A percentile compares a stretch with the other conserved stretches of the same genome.
Evolutionary conservation across 2,113 vertebrate genomes (phyloP).

Genomic region (Pelvicachromis taeniatus): DNA sequence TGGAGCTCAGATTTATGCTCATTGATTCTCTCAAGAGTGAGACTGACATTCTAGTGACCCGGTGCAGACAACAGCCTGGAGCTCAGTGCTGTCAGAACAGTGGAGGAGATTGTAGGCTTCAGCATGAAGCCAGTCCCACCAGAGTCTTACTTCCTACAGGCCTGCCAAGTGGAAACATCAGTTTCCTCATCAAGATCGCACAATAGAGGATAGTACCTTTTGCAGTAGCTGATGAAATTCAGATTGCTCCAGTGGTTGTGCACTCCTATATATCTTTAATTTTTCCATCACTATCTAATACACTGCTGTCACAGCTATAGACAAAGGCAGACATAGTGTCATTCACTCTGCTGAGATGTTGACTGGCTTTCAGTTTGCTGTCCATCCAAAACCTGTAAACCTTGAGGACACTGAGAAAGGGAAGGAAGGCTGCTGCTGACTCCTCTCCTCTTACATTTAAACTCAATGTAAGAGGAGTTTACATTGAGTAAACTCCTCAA

Average conservation of each 20-base stretch:
- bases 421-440: neutral
- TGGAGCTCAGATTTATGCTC: neutral
- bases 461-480: too few species aligned
- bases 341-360: neutral
- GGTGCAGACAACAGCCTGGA: neutral
- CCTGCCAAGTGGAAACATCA: neutral
- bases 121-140: neutral
- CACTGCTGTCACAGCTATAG: neutral
- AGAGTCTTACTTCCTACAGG: neutral
- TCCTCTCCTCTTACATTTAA: neutral
- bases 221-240: neutral
- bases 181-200: neutral
- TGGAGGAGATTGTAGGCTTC: neutral
- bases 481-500: too few species aligned
- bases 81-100: neutral
- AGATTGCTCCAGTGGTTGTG: neutral
- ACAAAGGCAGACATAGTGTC: neutral
- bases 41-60: neutral
- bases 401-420: fast-evolving
- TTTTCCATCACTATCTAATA: neutral
- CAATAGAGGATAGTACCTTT: neutral
- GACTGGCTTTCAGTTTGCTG: neutral
- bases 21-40: neutral
- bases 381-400: neutral
- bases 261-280: neutral